These are phyloP conservation scores for Manduca sexta DNA, from an alignment of 1,140 invertebrate genomes.

Conservation along the genomic window DNA sequence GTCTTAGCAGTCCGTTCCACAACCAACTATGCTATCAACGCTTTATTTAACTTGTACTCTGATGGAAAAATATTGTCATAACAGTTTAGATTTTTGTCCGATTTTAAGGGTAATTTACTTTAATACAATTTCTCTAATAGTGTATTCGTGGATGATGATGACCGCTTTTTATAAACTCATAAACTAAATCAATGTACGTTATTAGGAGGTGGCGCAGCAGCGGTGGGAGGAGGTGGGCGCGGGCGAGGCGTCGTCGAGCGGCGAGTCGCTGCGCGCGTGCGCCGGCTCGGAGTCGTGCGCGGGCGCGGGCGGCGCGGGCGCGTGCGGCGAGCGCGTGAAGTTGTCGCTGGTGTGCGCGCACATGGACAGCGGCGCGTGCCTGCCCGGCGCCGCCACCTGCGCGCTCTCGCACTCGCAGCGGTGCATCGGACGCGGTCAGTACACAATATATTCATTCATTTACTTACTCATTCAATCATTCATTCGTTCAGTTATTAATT, in stretches of 20 bases:
- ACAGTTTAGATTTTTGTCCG: no score
- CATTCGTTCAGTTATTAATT: neutral
- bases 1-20: no score
- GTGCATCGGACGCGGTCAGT: constrained; percentile 61
- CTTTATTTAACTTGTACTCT: no score
- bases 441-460: neutral
- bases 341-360: constrained; percentile 49
- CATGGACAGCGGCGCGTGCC: constrained; percentile 57
- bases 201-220: constrained; percentile 50
- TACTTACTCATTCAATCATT: no score
- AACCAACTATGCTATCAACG: no score
- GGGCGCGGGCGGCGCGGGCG: constrained; percentile 40
- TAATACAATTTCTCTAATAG: no score
- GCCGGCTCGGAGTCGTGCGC: constrained; percentile 34
- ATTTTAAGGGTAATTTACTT: no score
- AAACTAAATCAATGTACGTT: no score
- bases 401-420: constrained; percentile 57
- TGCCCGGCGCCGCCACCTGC: constrained; percentile 42
- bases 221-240: constrained; percentile 48
- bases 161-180: no score
- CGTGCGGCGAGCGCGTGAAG: constrained; percentile 44
- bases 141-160: no score
- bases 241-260: constrained; percentile 39
- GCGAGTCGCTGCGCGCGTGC: constrained; percentile 24
- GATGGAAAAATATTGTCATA: no score